A percentile compares a stretch with the other conserved stretches of the same genome.
Conservation (phyloP, 2,888 invertebrate genomes). For the Tachina grossa region DNA sequence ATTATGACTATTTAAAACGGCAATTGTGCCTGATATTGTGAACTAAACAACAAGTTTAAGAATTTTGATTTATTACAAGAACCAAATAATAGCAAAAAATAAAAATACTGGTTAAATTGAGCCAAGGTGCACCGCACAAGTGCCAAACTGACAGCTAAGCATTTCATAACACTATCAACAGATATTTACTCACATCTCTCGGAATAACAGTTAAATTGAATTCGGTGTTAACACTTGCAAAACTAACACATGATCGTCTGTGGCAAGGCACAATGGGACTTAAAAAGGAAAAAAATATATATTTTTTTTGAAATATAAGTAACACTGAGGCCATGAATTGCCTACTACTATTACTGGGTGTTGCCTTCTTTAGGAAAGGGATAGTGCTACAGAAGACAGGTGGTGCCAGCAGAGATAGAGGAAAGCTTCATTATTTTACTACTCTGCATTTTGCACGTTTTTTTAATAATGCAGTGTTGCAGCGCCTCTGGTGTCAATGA, state of each 20-base stretch:
- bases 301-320: too few species aligned
- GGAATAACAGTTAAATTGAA: constrained; percentile 46
- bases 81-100: constrained; percentile 27
- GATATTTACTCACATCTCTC: background rate
- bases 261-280: constrained; percentile 3
- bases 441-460: too few species aligned
- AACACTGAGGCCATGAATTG: too few species aligned
- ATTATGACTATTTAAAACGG: constrained; percentile 53
- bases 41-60: constrained; percentile 29
- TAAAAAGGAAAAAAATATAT: too few species aligned
- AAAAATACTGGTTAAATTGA: constrained; percentile 59
- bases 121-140: constrained; percentile 66
- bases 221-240: constrained; percentile 25
- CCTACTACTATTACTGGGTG: too few species aligned
- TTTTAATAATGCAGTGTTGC: too few species aligned
- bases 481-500: too few species aligned
- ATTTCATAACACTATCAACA: constrained; percentile 31
- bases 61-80: constrained; percentile 64
- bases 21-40: constrained; percentile 60
- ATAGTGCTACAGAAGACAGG: too few species aligned
- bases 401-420: too few species aligned
- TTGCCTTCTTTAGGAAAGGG: too few species aligned
- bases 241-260: background rate
- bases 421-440: too few species aligned
- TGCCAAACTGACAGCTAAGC: background rate